A percentile compares a stretch with the other conserved stretches of the same genome.
Evolutionary conservation across 2,888 invertebrate genomes (phyloP).

Genomic region (Hetaerina titia): DNA sequence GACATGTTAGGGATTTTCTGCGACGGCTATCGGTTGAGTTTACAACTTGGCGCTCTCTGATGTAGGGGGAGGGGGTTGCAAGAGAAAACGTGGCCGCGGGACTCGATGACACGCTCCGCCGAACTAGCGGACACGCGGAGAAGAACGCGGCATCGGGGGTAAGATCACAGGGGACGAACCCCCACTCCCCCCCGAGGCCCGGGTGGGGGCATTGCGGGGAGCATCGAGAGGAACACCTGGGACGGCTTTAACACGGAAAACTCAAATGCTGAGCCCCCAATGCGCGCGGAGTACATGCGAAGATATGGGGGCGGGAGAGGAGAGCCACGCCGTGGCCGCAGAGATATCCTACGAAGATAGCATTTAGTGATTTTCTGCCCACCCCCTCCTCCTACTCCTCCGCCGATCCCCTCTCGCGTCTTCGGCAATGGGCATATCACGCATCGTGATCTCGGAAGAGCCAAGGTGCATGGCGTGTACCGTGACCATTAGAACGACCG

Average conservation of each 20-base stretch:
- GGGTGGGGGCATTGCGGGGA: neutral
- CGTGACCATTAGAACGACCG: neutral
- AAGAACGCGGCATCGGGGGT: neutral
- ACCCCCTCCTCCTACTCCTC: neutral
- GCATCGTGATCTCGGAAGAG: neutral
- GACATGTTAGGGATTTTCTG: neutral
- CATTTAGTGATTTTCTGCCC: neutral
- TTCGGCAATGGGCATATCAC: neutral
- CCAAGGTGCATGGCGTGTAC: neutral
- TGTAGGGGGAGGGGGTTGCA: neutral
- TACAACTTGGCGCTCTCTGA: neutral
- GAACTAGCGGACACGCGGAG: neutral
- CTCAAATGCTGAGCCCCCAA: too few species aligned
- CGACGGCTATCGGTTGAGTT: neutral
- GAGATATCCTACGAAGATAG: neutral
- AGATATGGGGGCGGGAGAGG: too few species aligned
- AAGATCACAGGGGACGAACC: neutral
- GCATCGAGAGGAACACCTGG: neutral
- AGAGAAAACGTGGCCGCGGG: neutral
- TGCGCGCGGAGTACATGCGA: too few species aligned
- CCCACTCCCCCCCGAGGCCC: neutral
- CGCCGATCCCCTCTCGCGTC: neutral
- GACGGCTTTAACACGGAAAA: neutral
- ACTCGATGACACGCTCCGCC: neutral
- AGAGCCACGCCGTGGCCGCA: neutral